Percentiles rank a stretch among this genome's conserved stretches.
Conservation (phyloP, 2,888 invertebrate species). For the Trissoscelio sp. region DNA sequence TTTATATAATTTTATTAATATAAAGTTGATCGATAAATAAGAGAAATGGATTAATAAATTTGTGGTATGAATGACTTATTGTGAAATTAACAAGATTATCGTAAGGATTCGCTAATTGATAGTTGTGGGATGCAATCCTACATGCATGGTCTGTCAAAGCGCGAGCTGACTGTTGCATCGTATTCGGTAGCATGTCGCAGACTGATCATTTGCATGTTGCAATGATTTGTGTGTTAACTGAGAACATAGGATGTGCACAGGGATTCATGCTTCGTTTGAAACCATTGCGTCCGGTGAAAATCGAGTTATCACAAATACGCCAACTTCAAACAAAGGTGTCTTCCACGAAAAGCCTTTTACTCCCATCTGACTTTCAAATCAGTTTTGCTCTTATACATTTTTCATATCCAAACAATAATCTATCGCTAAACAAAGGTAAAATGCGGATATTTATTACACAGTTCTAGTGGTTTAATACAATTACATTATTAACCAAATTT, state of each 20-base stretch:
- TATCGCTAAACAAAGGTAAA: background rate
- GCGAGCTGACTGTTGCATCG: constrained; percentile 35
- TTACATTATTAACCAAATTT: background rate
- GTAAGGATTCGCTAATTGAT: constrained; percentile 50
- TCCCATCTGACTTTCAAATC: constrained; percentile 35
- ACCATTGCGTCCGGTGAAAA: constrained; percentile 58
- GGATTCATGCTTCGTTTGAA: constrained; percentile 60
- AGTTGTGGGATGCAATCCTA: constrained; percentile 30
- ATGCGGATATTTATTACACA: background rate
- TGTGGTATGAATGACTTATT: constrained; percentile 24
- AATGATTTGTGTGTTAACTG: constrained; percentile 61
- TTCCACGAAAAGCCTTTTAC: constrained; percentile 33
- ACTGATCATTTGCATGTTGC: constrained; percentile 62
- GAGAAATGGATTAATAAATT: background rate
- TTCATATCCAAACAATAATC: background rate
- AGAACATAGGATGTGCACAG: constrained; percentile 42
- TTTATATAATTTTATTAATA: too few relatives aligned
- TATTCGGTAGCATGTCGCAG: constrained; percentile 19
- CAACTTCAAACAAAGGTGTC: constrained; percentile 48
- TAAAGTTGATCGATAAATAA: background rate
- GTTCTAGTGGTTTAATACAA: background rate
- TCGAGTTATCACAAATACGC: constrained; percentile 51
- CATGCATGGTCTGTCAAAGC: constrained; percentile 53
- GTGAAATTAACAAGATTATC: constrained; percentile 42
- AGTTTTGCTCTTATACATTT: constrained; percentile 8